Percentiles rank a stretch among this genome's conserved stretches.
Evolutionary conservation across 2,888 invertebrate genomes (phyloP).

Genomic region (Ceriagrion tenellum): DNA sequence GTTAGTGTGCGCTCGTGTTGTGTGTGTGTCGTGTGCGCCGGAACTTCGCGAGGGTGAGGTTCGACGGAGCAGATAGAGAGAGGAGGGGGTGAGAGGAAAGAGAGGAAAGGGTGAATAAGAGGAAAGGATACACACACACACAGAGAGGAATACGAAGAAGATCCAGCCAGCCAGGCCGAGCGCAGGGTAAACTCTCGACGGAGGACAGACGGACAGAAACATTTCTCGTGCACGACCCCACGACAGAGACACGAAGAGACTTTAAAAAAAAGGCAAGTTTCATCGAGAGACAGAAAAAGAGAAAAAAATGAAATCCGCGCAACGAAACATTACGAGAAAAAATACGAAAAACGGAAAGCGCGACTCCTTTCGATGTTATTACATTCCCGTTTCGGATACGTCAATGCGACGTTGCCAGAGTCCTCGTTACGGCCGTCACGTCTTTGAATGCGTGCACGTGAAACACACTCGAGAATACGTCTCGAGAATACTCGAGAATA

Average conservation of each 20-base stretch:
- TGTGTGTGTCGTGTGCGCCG: neutral
- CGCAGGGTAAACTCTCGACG: no score
- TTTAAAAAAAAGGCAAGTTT: neutral
- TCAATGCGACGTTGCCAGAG: neutral
- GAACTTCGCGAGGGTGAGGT: conserved; percentile 22
- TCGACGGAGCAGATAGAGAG: neutral
- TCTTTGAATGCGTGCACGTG: neutral
- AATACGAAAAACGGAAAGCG: neutral
- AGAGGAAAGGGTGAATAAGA: neutral
- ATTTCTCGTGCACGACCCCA: neutral
- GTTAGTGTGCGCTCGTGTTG: no score
- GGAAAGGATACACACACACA: neutral
- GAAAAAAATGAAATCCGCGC: neutral
- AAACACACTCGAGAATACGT: no score
- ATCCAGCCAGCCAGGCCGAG: no score
- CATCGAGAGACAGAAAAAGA: neutral
- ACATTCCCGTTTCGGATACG: neutral
- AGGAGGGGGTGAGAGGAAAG: neutral
- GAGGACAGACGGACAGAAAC: no score
- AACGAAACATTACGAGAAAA: neutral
- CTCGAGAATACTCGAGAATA: no score
- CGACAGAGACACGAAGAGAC: neutral
- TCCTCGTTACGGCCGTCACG: neutral
- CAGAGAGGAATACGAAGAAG: no score
- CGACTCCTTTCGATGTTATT: neutral